phyloP scores from a whole-genome alignment of 2,888 invertebrate species.

The Camptogramma bilineatum region DNA sequence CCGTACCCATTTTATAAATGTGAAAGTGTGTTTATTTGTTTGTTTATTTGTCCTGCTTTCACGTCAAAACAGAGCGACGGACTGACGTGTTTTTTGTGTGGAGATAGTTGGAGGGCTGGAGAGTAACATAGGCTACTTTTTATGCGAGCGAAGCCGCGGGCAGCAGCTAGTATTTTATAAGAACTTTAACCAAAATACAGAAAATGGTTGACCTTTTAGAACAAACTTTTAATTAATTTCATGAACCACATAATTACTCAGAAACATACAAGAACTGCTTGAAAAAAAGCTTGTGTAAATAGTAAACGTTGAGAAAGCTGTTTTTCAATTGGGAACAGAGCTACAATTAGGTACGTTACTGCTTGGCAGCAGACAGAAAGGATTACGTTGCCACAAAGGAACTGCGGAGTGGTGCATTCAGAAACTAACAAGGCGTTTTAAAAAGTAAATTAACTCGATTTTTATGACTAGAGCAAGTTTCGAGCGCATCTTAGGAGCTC shows the following conservation, averaged over 20 bases:
- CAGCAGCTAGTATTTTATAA: no score
- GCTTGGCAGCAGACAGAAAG: conserved; percentile 32
- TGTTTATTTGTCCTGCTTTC: no score
- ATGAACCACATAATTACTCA: neutral
- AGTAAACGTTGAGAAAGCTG: conserved; percentile 8
- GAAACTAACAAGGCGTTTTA: conserved; percentile 29
- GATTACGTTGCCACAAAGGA: conserved; percentile 35
- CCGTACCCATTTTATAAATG: no score
- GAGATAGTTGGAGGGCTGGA: no score
- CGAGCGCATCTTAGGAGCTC: conserved; percentile 9
- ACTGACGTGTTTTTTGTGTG: no score
- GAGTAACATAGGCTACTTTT: no score
- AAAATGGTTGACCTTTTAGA: neutral
- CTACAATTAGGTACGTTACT: conserved; percentile 27
- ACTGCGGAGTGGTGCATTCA: conserved; percentile 21
- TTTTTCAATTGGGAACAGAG: conserved; percentile 25
- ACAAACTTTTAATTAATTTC: neutral
- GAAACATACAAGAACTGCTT: neutral
- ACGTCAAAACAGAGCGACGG: no score
- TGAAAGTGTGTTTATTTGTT: no score
- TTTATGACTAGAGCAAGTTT: conserved; percentile 19
- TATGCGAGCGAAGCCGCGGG: no score
- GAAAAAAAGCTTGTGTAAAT: neutral
- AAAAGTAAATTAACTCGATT: conserved; percentile 34
- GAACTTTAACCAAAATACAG: neutral